These are phyloP conservation scores for Steinernema feltiae DNA, from an alignment of 1,140 invertebrate species.

Conservation along the genomic window DNA sequence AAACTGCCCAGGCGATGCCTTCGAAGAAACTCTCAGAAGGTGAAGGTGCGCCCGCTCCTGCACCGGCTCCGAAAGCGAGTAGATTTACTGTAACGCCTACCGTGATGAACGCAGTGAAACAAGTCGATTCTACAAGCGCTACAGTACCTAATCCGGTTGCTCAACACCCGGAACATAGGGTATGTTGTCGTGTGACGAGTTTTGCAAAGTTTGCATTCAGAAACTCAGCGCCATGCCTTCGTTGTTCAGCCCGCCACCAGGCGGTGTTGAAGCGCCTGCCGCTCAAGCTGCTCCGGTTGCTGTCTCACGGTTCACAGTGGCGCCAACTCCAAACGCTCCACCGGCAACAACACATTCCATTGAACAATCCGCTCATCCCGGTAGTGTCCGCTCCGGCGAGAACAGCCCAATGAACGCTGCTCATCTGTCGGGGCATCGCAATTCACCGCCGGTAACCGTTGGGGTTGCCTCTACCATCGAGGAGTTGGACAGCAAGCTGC, in stretches of 20 bases:
- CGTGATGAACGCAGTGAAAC: conserved; percentile 27
- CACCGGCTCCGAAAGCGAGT: conserved; percentile 28
- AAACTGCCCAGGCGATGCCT: no score
- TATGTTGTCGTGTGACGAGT: background rate
- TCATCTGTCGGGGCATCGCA: background rate
- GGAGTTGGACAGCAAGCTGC: conserved; percentile 4
- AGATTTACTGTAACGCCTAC: background rate
- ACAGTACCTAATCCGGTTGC: background rate
- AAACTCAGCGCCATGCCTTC: conserved; percentile 38
- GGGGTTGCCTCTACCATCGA: background rate
- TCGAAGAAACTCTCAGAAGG: conserved; percentile 18
- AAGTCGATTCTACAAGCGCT: background rate
- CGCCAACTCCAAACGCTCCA: background rate
- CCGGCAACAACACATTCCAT: background rate
- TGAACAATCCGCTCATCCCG: background rate
- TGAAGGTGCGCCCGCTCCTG: conserved; percentile 24
- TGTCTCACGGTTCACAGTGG: background rate
- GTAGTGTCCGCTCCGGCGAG: background rate
- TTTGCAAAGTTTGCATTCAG: conserved; percentile 26
- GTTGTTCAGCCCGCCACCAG: conserved; percentile 24
- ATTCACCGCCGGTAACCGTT: background rate
- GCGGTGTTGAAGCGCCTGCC: background rate
- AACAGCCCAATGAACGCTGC: background rate
- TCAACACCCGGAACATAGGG: background rate
- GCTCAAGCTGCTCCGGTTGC: background rate